Conservation (phyloP, 2,888 invertebrate genomes). For the Stegophylla sp. region DNA sequence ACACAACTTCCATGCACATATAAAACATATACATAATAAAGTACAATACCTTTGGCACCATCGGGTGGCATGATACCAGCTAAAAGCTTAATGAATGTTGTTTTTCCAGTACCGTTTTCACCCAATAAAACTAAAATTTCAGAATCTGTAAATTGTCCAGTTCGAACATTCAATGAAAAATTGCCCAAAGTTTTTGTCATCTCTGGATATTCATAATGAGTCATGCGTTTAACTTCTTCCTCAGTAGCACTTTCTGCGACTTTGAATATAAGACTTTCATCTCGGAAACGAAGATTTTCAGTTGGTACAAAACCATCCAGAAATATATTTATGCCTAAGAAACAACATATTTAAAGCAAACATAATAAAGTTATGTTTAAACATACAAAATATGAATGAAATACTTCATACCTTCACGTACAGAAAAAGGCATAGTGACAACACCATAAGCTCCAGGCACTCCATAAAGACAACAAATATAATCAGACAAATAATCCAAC, state of each 20-base stretch:
- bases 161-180: constrained; percentile 80
- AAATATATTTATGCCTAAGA: constrained; percentile 92
- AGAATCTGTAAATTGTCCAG: constrained; percentile 97
- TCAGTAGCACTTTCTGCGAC: constrained; percentile 97
- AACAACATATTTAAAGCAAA: constrained; percentile 28
- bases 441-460: constrained; percentile 99
- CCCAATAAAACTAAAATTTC: constrained; percentile 95
- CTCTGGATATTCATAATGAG: constrained; percentile 89
- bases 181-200: constrained; percentile 86
- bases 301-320: constrained; percentile 99
- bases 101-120: constrained; percentile 99
- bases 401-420: constrained; percentile 82
- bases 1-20: neutral
- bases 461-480: constrained; percentile 97
- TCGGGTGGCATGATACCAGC: constrained; percentile 95
- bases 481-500: constrained; percentile 97
- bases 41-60: constrained; percentile 71
- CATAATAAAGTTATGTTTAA: constrained; percentile 29
- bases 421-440: constrained; percentile 99
- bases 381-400: constrained; percentile 37
- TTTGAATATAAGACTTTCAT: constrained; percentile 95
- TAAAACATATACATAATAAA: neutral
- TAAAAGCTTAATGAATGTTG: constrained; percentile 97
- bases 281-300: constrained; percentile 97
- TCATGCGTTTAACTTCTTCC: constrained; percentile 72